Evolutionary conservation across 2,888 invertebrate species (phyloP), one percentile per base, ranked within the genome.

Genomic region (Andrena camellia): DNA sequence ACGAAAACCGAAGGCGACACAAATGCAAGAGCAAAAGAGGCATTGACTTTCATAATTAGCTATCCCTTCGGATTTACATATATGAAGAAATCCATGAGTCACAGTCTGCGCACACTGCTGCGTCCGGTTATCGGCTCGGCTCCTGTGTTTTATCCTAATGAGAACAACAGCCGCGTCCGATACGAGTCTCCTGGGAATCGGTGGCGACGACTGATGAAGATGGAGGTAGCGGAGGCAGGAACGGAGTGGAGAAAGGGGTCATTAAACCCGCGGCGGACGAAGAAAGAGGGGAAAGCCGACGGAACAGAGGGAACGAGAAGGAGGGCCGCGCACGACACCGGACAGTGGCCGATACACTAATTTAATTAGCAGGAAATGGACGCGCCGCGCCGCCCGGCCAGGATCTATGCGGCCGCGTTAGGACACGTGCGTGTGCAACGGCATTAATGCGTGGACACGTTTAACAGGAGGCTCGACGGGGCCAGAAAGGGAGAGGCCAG

Each of bases 101-200:
- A 31, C 54, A 50, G 68, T 52, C 20, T 62, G 33, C 17, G 54
- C 63, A 82, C 69, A 84, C 85, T 84, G 84, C 81, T 85, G 83
- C 82, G 81, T 80, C 86, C 90, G 88, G 88, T 89, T 90, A 91
- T 89, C 88, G 86, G 88, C 86, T 72, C 78, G 80, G 74, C 83
- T 78, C 86, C 88, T 86, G 84, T 91, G 92, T 93, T 93, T 93
- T 93, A 93, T 90, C 93, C 92, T 93, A 93, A 93, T 93, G 93
- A 93, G 92, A 91, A 90, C 91, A 91, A 90, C 89, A 89, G 90
- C 86, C 90, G 90, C 88, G 88, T 77, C 86, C 86, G 89, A 90
- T 90, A 91, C 91, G 90, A 90, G 90, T 78, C 92, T 90, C 92
- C 89, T 90, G 93, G 92, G 93, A 92, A 92, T 90, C 86, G 88